A percentile compares a stretch with the other conserved stretches of the same genome.
These are phyloP conservation scores for Propithecus coquereli DNA, from an alignment of 2,113 vertebrate species.

Conservation along the genomic window DNA sequence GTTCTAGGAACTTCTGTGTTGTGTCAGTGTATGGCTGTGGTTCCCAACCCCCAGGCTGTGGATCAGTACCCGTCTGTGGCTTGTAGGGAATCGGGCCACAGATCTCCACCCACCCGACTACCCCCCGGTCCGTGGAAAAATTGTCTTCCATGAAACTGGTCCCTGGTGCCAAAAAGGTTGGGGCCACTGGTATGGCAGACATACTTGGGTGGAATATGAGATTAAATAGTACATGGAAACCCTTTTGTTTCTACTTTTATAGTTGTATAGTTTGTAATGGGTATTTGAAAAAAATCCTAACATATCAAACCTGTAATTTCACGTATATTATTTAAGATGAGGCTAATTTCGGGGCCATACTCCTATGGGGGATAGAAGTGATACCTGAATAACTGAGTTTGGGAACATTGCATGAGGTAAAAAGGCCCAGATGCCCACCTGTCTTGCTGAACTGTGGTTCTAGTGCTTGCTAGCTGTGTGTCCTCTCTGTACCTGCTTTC, in stretches of 20 bases:
- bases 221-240: not conserved
- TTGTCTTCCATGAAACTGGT: too few species aligned
- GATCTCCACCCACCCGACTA: too few species aligned
- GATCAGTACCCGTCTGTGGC: too few species aligned
- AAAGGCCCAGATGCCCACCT: not conserved
- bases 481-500: too few species aligned
- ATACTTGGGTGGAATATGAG: not conserved
- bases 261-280: not conserved
- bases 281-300: not conserved
- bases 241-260: not conserved
- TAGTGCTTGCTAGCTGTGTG: not conserved
- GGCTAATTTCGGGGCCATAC: not conserved
- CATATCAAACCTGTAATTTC: not conserved
- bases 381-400: not conserved
- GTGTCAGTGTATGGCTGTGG: not conserved
- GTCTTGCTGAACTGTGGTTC: not conserved
- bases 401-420: too few species aligned
- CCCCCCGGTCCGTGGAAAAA: too few species aligned
- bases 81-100: too few species aligned
- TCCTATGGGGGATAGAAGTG: not conserved
- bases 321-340: not conserved
- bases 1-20: not conserved
- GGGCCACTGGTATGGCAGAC: not conserved
- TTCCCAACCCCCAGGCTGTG: too few species aligned
- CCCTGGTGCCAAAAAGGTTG: too few species aligned